Conservation (phyloP, 2,113 vertebrate genomes). For the Marcusenius ussheri region DNA sequence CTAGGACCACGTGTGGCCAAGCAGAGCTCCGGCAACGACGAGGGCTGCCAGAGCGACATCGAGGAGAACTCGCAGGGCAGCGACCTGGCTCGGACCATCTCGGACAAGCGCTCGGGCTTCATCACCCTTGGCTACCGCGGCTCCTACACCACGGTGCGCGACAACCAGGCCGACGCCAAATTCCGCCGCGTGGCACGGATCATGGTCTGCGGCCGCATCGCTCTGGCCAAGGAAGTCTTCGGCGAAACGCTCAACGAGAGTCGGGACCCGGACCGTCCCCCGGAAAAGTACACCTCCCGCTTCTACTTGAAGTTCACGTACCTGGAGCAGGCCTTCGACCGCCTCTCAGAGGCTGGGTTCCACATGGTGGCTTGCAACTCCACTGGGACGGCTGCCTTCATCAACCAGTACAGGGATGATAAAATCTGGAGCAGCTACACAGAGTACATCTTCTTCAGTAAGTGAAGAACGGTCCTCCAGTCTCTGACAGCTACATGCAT, state of each 20-base stretch:
- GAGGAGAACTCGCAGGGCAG: constrained; percentile 74
- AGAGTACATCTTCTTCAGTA: constrained; percentile 83
- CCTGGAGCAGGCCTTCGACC: constrained; percentile 79
- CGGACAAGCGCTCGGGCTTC: constrained; percentile 75
- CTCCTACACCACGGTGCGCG: constrained; percentile 71
- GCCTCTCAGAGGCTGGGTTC: constrained; percentile 73
- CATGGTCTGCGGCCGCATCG: constrained; percentile 78
- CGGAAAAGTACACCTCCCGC: constrained; percentile 79
- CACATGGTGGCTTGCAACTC: constrained; percentile 74
- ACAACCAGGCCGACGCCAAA: constrained; percentile 75
- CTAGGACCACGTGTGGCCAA: constrained; percentile 69
- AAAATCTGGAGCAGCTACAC: constrained; percentile 86
- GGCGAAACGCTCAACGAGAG: constrained; percentile 79
- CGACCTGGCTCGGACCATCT: constrained; percentile 47
- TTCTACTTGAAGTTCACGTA: constrained; percentile 86
- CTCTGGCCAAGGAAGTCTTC: constrained; percentile 79
- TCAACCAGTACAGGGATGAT: constrained; percentile 78
- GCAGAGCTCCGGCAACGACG: constrained; percentile 76
- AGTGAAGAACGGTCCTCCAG: constrained; percentile 43
- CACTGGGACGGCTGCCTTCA: constrained; percentile 65
- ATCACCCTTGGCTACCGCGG: constrained; percentile 79
- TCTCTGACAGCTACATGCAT: background rate
- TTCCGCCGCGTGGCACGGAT: constrained; percentile 79
- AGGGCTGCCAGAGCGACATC: constrained; percentile 77
- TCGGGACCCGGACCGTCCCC: constrained; percentile 75